Base-by-base conservation (phyloP, 2,888 invertebrate species). In the Brachycybe producta region DNA sequence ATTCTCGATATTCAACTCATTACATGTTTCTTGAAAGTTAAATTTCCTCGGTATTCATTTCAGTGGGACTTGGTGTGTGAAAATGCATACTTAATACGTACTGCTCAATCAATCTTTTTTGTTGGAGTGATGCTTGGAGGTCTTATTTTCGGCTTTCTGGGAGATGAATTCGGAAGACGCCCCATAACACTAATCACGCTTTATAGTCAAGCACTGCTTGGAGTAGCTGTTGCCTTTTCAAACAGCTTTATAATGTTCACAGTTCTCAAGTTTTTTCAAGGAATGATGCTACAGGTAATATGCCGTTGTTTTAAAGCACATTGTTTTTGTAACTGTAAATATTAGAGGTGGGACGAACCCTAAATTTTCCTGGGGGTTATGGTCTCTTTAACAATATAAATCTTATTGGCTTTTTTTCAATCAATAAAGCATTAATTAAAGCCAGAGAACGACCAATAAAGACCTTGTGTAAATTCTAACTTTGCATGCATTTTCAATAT, bases 31-130 rank as follows among this genome's bases (percentile, higher is more conserved):
- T n/a, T n/a, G n/a, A n/a, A n/a, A n/a, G n/a, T n/a, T n/a, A n/a
- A n/a, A n/a, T n/a, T n/a, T n/a, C n/a, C n/a, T n/a, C n/a, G n/a
- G n/a, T n/a, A n/a, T n/a, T n/a, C n/a, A n/a, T n/a, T 46, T 13
- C 54, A 68, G 64, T 71, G 68, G 68, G 58, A 59, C 2, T 59
- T 70, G 50, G 64, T 70, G 26, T 71, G 70, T 55, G 64, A 65
- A 28, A 62, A 62, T 34, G 59, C 57, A 39, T 61, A 63, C 51
- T 54, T 70, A 13, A 60, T 59, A 13, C 60, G 63, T 30, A 57
- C 67, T 48, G 62, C 66, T 1, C 62, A 64, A 11, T 64, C 62
- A 4, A 57, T 67, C 19, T 71, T 70, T 58, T 67, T 66, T 54
- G 55, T 59, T 13, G 58, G 58, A 1, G 54, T 56, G 21, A 45